These are phyloP conservation scores for Cryptotermes secundus DNA, from an alignment of 1,140 invertebrate genomes.

Conservation along the genomic window DNA sequence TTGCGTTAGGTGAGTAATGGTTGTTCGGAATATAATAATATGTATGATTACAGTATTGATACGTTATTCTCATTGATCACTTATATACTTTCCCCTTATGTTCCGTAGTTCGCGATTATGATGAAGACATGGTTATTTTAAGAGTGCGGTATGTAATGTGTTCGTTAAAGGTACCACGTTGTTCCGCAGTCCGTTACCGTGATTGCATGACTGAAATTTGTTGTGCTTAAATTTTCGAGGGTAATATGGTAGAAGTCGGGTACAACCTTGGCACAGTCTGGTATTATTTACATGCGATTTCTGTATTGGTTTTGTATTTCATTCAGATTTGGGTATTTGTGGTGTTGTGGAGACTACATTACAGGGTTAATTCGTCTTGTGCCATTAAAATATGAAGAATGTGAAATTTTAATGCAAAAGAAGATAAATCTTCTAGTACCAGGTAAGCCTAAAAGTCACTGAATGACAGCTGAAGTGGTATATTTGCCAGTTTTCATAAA, in stretches of 20 bases:
- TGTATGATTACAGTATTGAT: not conserved
- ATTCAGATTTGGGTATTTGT: constrained; percentile 5
- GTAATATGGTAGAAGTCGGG: too few relatives aligned
- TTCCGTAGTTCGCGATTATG: not conserved
- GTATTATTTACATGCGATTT: not conserved
- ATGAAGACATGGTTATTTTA: not conserved
- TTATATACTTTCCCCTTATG: not conserved
- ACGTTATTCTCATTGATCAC: not conserved
- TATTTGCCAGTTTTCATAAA: not conserved
- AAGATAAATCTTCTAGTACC: not conserved
- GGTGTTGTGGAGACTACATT: not conserved
- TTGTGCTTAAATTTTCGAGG: too few relatives aligned
- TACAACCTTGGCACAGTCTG: too few relatives aligned
- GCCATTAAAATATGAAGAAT: not conserved
- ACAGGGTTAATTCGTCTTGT: not conserved
- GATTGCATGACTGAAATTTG: not conserved
- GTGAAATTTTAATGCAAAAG: not conserved
- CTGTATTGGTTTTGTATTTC: not conserved
- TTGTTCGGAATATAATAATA: not conserved
- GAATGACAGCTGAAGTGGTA: not conserved
- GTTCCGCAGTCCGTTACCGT: not conserved
- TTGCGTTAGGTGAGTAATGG: not conserved
- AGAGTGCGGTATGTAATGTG: not conserved
- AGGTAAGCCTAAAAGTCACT: not conserved
- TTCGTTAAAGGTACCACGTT: not conserved